phyloP scores from a whole-genome alignment of 2,888 invertebrate species.

The Drosophila kambysellisi region DNA sequence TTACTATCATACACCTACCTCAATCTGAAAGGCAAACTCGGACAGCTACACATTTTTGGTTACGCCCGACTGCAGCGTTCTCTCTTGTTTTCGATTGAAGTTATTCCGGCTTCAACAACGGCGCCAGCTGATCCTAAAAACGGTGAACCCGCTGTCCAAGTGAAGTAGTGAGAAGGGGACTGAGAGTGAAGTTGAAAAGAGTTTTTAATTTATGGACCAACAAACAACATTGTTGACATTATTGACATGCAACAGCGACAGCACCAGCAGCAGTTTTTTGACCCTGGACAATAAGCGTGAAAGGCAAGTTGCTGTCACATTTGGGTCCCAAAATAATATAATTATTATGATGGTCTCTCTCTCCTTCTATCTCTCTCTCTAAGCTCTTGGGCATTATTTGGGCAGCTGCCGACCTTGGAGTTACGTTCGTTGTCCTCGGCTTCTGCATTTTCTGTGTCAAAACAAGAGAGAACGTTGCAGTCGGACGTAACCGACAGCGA shows the following conservation, averaged over 20 bases:
- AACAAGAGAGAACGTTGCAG: too few relatives aligned
- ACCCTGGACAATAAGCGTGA: conserved; percentile 39
- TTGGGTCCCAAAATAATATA: conserved; percentile 59
- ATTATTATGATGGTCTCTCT: conserved; percentile 44
- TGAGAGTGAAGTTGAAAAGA: conserved; percentile 6
- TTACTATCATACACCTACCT: too few relatives aligned
- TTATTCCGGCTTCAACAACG: conserved; percentile 33
- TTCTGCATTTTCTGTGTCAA: background rate
- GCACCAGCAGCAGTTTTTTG: conserved; percentile 11
- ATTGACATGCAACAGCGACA: conserved; percentile 70
- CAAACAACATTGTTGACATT: conserved; percentile 80
- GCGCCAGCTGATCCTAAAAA: conserved; percentile 57
- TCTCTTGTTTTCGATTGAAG: background rate
- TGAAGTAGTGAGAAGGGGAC: background rate
- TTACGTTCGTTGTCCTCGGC: conserved; percentile 11
- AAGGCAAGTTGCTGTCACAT: conserved; percentile 36
- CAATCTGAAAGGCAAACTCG: too few relatives aligned
- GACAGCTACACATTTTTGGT: too few relatives aligned
- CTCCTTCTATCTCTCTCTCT: background rate
- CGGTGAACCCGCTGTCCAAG: conserved; percentile 27
- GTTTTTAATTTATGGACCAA: conserved; percentile 76
- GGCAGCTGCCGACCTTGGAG: conserved; percentile 59
- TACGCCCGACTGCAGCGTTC: too few relatives aligned
- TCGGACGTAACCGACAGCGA: too few relatives aligned
- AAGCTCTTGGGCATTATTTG: conserved; percentile 54